A percentile compares a stretch with the other conserved stretches of the same genome.
phyloP scores from a whole-genome alignment of 1,140 invertebrate genomes.

The Drosophila nannoptera region DNA sequence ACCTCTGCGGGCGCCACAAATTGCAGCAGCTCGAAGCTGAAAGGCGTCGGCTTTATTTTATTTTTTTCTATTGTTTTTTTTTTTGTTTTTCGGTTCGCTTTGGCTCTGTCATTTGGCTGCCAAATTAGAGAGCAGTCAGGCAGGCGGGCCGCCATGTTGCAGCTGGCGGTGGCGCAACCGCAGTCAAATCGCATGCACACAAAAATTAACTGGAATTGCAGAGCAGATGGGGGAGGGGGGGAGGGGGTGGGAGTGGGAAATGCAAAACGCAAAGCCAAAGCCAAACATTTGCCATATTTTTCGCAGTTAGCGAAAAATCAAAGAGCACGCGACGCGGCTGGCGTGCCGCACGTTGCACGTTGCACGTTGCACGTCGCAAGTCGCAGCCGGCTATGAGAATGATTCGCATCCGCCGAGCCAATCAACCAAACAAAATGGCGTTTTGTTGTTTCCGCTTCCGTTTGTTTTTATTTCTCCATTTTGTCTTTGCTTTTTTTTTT shows the following conservation, averaged over 20 bases:
- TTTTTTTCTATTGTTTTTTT: conserved; percentile 22
- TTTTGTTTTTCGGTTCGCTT: neutral
- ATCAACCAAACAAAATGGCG: conserved; percentile 60
- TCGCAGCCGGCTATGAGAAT: conserved; percentile 7
- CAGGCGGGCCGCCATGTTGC: neutral
- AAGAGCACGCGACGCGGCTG: conserved; percentile 47
- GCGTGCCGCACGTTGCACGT: conserved; percentile 5
- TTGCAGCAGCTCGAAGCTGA: conserved; percentile 13
- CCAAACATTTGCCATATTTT: conserved; percentile 63
- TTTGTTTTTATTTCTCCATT: conserved; percentile 7
- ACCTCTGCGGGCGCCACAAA: neutral
- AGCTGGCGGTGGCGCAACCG: conserved; percentile 24
- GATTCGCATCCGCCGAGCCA: conserved; percentile 16
- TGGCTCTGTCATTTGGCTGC: conserved; percentile 55
- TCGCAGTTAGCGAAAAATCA: conserved; percentile 54
- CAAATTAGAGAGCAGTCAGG: conserved; percentile 47
- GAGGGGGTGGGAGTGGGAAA: neutral
- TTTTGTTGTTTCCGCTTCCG: conserved; percentile 52
- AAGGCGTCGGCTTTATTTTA: conserved; percentile 23
- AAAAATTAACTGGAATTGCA: conserved; percentile 62
- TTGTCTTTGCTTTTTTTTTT: conserved; percentile 1
- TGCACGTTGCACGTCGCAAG: neutral
- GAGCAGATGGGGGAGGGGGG: conserved; percentile 3
- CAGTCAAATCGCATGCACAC: conserved; percentile 61
- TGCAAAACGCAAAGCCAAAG: conserved; percentile 39